Evolutionary conservation across 2,888 invertebrate genomes (phyloP).

Genomic region (Coecobrya sp.): DNA sequence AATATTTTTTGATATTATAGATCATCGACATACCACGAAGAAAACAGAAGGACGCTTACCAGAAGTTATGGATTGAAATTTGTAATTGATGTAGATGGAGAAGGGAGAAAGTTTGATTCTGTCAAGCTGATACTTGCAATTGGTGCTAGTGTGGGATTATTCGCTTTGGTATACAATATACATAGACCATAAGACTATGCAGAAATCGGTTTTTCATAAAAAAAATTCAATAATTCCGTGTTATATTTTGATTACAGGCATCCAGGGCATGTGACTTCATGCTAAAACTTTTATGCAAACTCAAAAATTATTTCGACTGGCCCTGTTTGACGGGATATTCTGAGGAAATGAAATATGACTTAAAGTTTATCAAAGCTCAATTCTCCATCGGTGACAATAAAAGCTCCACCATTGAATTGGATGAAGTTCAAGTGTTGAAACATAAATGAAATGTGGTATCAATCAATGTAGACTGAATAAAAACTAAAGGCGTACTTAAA

Average conservation of each 20-base stretch:
- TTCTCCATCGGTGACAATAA: constrained; percentile 58
- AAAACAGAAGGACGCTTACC: constrained; percentile 87
- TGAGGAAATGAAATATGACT: constrained; percentile 85
- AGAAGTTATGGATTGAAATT: constrained; percentile 88
- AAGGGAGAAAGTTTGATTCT: constrained; percentile 88
- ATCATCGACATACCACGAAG: constrained; percentile 88
- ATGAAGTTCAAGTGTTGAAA: constrained; percentile 70
- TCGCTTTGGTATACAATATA: constrained; percentile 88
- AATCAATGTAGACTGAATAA: background rate
- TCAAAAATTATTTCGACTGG: constrained; percentile 87
- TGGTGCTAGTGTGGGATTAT: constrained; percentile 89
- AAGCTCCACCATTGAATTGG: constrained; percentile 53
- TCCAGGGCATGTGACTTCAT: constrained; percentile 88
- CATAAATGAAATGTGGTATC: constrained; percentile 35
- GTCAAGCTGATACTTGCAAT: constrained; percentile 88
- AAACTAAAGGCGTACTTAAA: background rate
- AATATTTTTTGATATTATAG: constrained; percentile 70
- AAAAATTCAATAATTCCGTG: background rate
- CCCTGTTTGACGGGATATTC: constrained; percentile 86
- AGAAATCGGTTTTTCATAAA: constrained; percentile 60
- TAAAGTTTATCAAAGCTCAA: constrained; percentile 63
- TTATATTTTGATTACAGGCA: constrained; percentile 87
- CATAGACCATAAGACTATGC: background rate
- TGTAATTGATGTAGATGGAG: constrained; percentile 88
- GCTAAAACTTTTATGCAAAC: constrained; percentile 85